phyloP scores from a whole-genome alignment of 2,797 vertebrate genomes.

The Hozukius guyotensis region DNA sequence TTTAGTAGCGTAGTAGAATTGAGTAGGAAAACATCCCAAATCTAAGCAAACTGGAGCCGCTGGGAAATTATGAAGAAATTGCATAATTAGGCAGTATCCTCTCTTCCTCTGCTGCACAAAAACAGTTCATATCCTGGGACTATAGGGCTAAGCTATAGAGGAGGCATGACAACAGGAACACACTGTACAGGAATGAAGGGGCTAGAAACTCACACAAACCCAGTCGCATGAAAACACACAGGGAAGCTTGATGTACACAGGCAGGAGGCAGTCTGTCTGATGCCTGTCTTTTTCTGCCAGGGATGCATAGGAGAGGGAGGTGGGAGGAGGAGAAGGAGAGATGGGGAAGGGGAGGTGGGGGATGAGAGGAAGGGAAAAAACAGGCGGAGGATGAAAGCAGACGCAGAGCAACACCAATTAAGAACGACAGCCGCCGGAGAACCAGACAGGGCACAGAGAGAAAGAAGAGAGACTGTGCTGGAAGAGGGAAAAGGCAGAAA shows the following conservation, averaged over 20 bases:
- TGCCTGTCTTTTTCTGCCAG: slow-evolving; percentile 64
- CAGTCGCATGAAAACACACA: slow-evolving; percentile 40
- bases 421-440: slow-evolving; percentile 73
- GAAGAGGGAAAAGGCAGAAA: slow-evolving; percentile 51
- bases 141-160: slow-evolving; percentile 11
- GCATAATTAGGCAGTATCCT: slow-evolving; percentile 8
- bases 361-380: slow-evolving; percentile 17
- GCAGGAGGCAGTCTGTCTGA: slow-evolving; percentile 59
- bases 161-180: slow-evolving; percentile 43
- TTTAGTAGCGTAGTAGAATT: background rate
- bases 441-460: slow-evolving; percentile 55
- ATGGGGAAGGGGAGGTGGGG: slow-evolving; percentile 1
- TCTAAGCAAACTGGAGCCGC: background rate
- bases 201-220: slow-evolving; percentile 37
- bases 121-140: slow-evolving; percentile 25
- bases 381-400: slow-evolving; percentile 73
- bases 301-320: slow-evolving; percentile 41
- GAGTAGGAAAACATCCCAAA: background rate
- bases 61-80: slow-evolving; percentile 12
- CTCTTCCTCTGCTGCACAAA: slow-evolving; percentile 13
- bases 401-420: slow-evolving; percentile 75
- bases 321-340: slow-evolving; percentile 22
- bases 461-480: slow-evolving; percentile 38
- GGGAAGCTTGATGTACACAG: slow-evolving; percentile 49
- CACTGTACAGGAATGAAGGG: slow-evolving; percentile 46